Base-by-base conservation (phyloP, 2,113 vertebrate genomes). In the Phalacrocorax brasilianus region DNA sequence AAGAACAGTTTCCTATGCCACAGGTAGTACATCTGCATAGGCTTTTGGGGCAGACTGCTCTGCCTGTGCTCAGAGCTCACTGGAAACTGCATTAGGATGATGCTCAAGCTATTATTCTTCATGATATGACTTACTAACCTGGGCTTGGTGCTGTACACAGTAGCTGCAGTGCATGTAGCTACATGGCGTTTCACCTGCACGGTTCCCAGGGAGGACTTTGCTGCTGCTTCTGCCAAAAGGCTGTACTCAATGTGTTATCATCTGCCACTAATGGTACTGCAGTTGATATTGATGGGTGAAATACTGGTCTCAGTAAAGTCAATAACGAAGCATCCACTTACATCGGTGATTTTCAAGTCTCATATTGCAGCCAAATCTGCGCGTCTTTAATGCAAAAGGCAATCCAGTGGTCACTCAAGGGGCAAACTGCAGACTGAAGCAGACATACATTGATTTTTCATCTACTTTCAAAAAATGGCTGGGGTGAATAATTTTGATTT, bases 281-380 rank as follows among this genome's bases (percentile, higher is more conserved):
- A 0, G 70, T 45, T 89, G 80, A 65, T 94, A 89, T 61, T 47
- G 94, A 93, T 90, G 78, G 63, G 58, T 71, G 83, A 78, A 93
- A 80, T 82, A 62, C 85, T n/a, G 49, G 40, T 58, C 59, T 84
- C 61, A 9, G 19, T 67, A 19, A 52, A 92, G 84, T 93, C 89
- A 23, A 88, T 90, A 90, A 53, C 89, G 73, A 80, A 93, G 62
- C 75, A 53, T 33, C 63, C 63, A 35, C 86, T 95, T 32, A 52
- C 3, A 78, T 82, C 77, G 19, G 33, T 32, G 56, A 45, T 89
- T 92, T 91, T 58, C 84, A 53, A 59, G 66, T 78, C 84, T 88
- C 76, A 61, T 19, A 19, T 14, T 89, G 59, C 77, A 87, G 70
- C 89, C 70, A 93, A 38, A 35, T 76, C 65, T 26, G 23, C 6